Conservation (phyloP, 1,140 invertebrate genomes). For the Cyphomyrmex costatus region DNA sequence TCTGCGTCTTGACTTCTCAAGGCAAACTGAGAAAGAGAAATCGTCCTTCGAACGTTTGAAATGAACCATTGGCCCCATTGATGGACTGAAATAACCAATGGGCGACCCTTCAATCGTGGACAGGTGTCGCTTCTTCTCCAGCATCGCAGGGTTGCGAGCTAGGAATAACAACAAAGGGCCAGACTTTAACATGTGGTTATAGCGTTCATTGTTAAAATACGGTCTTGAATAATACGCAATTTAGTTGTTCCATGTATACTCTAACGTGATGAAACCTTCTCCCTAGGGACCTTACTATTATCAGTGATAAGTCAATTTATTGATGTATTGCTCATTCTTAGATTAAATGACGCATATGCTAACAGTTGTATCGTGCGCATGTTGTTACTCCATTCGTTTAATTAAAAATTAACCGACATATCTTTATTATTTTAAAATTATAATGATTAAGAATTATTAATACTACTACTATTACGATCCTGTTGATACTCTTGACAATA, state of each 20-base stretch:
- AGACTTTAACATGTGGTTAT: slow-evolving; percentile 22
- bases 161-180: slow-evolving; percentile 6
- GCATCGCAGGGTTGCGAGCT: not conserved
- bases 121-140: slow-evolving; percentile 59
- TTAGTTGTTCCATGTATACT: not conserved
- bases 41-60: slow-evolving; percentile 71
- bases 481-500: slow-evolving; percentile 36
- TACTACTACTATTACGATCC: slow-evolving; percentile 16
- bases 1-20: slow-evolving; percentile 46
- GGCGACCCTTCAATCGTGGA: slow-evolving; percentile 28
- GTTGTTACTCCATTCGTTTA: slow-evolving; percentile 1
- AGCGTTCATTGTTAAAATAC: slow-evolving; percentile 4
- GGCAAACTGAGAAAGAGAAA: slow-evolving; percentile 71
- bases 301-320: not conserved
- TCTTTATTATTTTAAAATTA: slow-evolving; percentile 61
- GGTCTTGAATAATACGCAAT: slow-evolving; percentile 33
- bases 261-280: not conserved
- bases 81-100: slow-evolving; percentile 50
- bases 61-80: slow-evolving; percentile 48
- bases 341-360: not conserved
- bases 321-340: not conserved
- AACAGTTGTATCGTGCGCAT: not conserved
- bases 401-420: slow-evolving; percentile 64
- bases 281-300: not conserved
- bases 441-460: slow-evolving; percentile 65